Evolutionary conservation across 2,797 vertebrate genomes (phyloP).

Genomic region (Cirrhinus mrigala): DNA sequence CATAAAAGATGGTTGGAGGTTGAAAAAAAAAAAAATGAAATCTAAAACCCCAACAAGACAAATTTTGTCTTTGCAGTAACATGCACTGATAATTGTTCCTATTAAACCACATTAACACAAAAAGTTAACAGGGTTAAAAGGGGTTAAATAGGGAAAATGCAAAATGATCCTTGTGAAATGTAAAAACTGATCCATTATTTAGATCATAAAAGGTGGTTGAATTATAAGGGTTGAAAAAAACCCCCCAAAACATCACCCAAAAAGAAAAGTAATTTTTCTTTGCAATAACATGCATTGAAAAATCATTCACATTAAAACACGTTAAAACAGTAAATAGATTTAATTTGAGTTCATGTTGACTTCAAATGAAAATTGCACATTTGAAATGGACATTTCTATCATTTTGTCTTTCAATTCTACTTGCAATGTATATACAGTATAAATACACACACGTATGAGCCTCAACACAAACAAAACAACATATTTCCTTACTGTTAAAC

Average conservation of each 20-base stretch:
- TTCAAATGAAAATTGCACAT: neutral
- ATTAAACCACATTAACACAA: neutral
- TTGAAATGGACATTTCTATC: neutral
- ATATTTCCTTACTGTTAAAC: neutral
- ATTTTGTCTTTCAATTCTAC: neutral
- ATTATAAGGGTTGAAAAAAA: neutral
- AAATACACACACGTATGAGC: neutral
- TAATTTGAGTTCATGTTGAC: neutral
- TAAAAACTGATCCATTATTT: neutral
- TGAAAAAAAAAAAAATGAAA: neutral
- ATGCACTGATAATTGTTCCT: neutral
- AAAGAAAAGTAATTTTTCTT: neutral
- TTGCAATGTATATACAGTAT: conserved; percentile 1
- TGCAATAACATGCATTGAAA: neutral
- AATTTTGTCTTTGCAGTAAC: neutral
- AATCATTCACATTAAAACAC: neutral
- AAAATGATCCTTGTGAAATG: neutral
- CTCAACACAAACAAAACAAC: neutral
- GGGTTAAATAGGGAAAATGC: no score
- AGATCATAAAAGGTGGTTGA: neutral
- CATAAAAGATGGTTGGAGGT: neutral
- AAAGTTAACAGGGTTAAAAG: neutral
- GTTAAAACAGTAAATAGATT: neutral
- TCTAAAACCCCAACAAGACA: neutral
- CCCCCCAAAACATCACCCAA: neutral